Evolutionary conservation across 2,888 invertebrate genomes (phyloP), one percentile per base, ranked within the genome.

Genomic region (Apamea crenata): DNA sequence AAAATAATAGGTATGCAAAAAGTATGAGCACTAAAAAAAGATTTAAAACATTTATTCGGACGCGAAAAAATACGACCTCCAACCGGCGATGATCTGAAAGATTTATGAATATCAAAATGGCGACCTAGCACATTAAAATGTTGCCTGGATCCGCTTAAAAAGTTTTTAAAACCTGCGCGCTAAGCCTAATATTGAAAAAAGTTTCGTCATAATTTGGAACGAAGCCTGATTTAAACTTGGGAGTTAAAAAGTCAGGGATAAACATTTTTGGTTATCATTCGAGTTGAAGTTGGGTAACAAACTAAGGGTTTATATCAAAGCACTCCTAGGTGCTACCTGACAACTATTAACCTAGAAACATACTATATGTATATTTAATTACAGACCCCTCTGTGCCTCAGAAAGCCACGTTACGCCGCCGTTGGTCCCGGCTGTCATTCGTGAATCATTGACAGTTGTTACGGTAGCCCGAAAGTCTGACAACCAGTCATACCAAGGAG

Each of bases 111-210:
- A 71, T 68, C 61, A 69, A 50, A 66, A 74, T 59, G 70, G n/a
- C 69, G 10, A 32, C 8, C 25, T 32, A 77, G 25, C 16, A 44
- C n/a, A 25, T 56, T 71, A 40, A 80, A 74, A 63, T 71, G 36
- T 72, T 67, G 50, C 53, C 32, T 16, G 56, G 61, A 77, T 56
- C 68, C 68, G 36, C 61, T 80, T 65, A 59, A 81, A 81, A 74
- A 68, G 53, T 50, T 67, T 81, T 71, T 70, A 8, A 61, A 81
- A 77, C 29, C 18, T 25, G 36, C 12, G 63, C 32, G 61, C 32
- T 53, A 47, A 5, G 16, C 47, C 47, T 47, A 47, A n/a, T 70
- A 84, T 85, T 84, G 63, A 73, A 81, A 29, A 81, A 85, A 81
- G 72, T 78, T 84, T 73, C 32, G 18, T 32, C 4, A 69, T 63